These are phyloP conservation scores for Nemurella pictetii DNA, from an alignment of 2,888 invertebrate species.

Conservation along the genomic window DNA sequence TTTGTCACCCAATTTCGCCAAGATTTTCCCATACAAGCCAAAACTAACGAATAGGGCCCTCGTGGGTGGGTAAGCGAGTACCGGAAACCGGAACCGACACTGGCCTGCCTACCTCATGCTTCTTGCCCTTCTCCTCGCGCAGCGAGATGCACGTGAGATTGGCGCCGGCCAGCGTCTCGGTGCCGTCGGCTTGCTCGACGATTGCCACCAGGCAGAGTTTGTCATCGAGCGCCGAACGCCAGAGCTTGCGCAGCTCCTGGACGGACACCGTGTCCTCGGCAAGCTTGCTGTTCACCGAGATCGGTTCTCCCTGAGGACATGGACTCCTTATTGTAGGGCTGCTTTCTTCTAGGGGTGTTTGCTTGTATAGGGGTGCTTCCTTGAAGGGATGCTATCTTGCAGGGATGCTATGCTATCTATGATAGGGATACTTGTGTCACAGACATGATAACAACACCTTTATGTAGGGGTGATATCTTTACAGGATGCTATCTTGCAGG, in stretches of 20 bases:
- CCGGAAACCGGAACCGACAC: too few relatives aligned
- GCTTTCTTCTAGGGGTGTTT: too few relatives aligned
- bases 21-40: too few relatives aligned
- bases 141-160: slow-evolving; percentile 45
- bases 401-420: too few relatives aligned
- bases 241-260: slow-evolving; percentile 46
- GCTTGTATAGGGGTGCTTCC: too few relatives aligned
- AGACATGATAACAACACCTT: too few relatives aligned
- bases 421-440: too few relatives aligned
- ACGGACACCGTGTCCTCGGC: slow-evolving; percentile 45
- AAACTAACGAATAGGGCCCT: background rate
- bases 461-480: too few relatives aligned
- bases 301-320: background rate
- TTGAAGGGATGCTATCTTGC: too few relatives aligned
- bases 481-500: too few relatives aligned
- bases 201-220: slow-evolving; percentile 50
- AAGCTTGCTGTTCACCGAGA: slow-evolving; percentile 36
- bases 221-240: slow-evolving; percentile 47
- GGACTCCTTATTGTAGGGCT: background rate
- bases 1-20: too few relatives aligned
- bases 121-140: background rate
- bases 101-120: background rate
- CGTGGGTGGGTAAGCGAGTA: background rate
- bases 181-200: slow-evolving; percentile 47
- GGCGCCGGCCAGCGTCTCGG: slow-evolving; percentile 49